Evolutionary conservation across 2,113 vertebrate genomes (phyloP).

Genomic region (Vireo altiloquus): DNA sequence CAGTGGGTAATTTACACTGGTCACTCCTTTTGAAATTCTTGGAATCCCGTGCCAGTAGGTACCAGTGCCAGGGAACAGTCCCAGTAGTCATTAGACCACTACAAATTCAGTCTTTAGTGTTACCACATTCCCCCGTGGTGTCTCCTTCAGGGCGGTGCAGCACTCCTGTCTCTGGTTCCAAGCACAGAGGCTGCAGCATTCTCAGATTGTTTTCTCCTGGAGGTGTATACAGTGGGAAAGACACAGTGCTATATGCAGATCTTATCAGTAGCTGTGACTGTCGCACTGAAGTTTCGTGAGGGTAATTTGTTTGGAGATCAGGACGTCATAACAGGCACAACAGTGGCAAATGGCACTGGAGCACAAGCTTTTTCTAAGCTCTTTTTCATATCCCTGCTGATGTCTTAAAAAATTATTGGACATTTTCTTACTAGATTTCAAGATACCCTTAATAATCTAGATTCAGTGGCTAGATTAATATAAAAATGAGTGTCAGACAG

Average conservation of each 20-base stretch:
- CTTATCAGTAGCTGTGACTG: background rate
- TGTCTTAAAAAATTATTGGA: background rate
- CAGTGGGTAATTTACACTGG: background rate
- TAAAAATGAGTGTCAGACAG: background rate
- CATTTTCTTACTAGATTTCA: background rate
- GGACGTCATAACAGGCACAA: background rate
- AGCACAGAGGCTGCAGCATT: background rate
- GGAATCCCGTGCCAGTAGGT: background rate
- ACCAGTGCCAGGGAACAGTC: background rate
- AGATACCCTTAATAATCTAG: background rate
- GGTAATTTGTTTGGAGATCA: background rate
- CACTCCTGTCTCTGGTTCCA: background rate
- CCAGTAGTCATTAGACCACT: background rate
- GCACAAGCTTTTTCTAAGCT: background rate
- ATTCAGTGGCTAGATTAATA: background rate
- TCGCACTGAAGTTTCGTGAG: background rate
- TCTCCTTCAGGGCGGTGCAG: background rate
- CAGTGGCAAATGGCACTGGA: background rate
- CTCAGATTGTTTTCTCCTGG: background rate
- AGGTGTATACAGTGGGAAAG: background rate
- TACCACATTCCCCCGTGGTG: background rate
- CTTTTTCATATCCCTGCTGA: background rate
- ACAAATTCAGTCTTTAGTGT: background rate
- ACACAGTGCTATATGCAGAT: background rate
- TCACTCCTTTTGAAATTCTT: background rate